Evolutionary conservation across 2,888 invertebrate genomes (phyloP).

Genomic region (Nemotelus nigrinus): DNA sequence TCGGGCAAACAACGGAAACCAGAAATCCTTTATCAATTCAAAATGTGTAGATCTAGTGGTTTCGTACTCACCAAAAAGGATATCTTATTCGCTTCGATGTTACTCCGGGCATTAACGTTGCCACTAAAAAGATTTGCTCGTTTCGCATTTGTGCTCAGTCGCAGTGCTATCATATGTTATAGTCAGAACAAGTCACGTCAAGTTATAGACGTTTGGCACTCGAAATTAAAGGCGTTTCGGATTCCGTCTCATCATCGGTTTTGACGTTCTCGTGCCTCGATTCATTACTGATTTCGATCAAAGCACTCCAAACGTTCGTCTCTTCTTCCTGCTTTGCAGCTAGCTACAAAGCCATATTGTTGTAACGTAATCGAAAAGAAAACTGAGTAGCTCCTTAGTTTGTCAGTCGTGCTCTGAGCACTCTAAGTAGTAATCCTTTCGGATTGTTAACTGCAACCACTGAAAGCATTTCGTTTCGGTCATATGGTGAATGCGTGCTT

Average conservation of each 20-base stretch:
- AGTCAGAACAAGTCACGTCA: neutral
- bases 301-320: neutral
- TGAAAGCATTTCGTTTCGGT: neutral
- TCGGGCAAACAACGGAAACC: no score
- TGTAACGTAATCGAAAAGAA: constrained; percentile 17
- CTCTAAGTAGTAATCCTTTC: constrained; percentile 29
- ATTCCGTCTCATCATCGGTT: neutral
- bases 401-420: constrained; percentile 13
- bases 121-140: neutral
- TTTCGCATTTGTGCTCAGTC: neutral
- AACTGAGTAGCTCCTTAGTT: constrained; percentile 24
- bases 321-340: neutral
- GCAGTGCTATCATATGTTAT: neutral
- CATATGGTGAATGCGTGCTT: neutral
- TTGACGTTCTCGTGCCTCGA: neutral
- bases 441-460: constrained; percentile 12
- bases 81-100: constrained; percentile 2
- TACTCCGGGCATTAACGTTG: constrained; percentile 11
- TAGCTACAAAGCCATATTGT: constrained; percentile 19
- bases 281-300: neutral
- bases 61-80: neutral
- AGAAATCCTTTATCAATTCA: no score
- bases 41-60: no score
- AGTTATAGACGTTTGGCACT: neutral
- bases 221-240: neutral